A percentile compares a stretch with the other conserved stretches of the same genome.
phyloP scores from a whole-genome alignment of 2,888 invertebrate genomes.

The Bursaphelenchus okinawaensis region DNA sequence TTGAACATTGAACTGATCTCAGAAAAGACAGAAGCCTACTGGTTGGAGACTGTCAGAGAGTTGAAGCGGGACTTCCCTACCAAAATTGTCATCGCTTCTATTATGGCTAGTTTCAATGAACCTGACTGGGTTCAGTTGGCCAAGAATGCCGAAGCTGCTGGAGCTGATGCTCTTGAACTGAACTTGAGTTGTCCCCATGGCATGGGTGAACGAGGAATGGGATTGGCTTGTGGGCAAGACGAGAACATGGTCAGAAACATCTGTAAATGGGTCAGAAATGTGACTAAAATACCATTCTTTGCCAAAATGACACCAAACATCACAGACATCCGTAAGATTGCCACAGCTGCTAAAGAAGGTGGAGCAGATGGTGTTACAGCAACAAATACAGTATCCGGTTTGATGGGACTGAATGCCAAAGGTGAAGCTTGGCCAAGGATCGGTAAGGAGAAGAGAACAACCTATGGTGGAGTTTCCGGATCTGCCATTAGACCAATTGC shows the following conservation, averaged over 20 bases:
- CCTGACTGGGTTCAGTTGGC: slow-evolving; percentile 82
- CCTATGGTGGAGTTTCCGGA: slow-evolving; percentile 63
- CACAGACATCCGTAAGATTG: slow-evolving; percentile 83
- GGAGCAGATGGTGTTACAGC: slow-evolving; percentile 90
- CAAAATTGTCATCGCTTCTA: slow-evolving; percentile 54
- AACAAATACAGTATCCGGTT: slow-evolving; percentile 73
- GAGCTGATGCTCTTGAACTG: slow-evolving; percentile 87
- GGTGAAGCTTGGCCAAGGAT: slow-evolving; percentile 87
- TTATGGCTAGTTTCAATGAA: slow-evolving; percentile 53
- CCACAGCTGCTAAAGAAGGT: slow-evolving; percentile 81
- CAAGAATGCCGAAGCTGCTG: slow-evolving; percentile 69
- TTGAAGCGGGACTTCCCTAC: slow-evolving; percentile 82
- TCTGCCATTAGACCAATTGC: slow-evolving; percentile 84
- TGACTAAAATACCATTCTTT: slow-evolving; percentile 79
- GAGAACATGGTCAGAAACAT: slow-evolving; percentile 81
- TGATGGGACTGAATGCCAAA: slow-evolving; percentile 72
- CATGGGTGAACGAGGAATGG: slow-evolving; percentile 78
- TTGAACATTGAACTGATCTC: slow-evolving; percentile 96
- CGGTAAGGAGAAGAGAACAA: slow-evolving; percentile 68
- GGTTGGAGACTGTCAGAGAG: slow-evolving; percentile 81
- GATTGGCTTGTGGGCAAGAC: slow-evolving; percentile 92
- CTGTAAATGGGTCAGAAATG: slow-evolving; percentile 74
- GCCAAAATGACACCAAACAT: slow-evolving; percentile 96
- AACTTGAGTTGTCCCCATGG: slow-evolving; percentile 97
- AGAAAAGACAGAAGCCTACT: slow-evolving; percentile 87